A percentile compares a stretch with the other conserved stretches of the same genome.
Conservation (phyloP, 2,797 vertebrate species). For the Netta rufina region DNA sequence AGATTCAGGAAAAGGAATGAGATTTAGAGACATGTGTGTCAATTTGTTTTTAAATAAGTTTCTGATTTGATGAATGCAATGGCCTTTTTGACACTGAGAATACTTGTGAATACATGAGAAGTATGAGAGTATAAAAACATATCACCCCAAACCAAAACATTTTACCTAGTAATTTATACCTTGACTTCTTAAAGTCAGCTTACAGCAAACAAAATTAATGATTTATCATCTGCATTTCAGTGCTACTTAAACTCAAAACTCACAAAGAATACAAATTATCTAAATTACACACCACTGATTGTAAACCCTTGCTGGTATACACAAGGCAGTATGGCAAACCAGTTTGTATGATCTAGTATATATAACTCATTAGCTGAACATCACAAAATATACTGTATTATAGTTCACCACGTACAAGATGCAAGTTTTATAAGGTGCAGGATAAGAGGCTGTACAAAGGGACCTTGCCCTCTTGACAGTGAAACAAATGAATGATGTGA, state of each 20-base stretch:
- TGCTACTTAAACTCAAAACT: background rate
- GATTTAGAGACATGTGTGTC: background rate
- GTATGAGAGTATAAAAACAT: background rate
- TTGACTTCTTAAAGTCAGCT: background rate
- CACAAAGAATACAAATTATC: background rate
- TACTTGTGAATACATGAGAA: background rate
- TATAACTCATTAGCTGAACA: background rate
- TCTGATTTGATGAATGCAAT: slow-evolving; percentile 14
- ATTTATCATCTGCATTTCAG: background rate
- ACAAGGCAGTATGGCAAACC: background rate
- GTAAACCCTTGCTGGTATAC: background rate
- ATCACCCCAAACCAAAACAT: background rate
- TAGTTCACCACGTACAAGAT: background rate
- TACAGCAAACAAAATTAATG: slow-evolving; percentile 19
- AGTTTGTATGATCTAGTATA: background rate
- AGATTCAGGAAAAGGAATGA: background rate
- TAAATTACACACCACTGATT: background rate
- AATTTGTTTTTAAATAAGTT: background rate
- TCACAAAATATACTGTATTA: background rate
- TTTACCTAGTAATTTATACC: background rate
- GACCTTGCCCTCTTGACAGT: background rate
- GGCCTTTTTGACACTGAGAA: slow-evolving; percentile 5
- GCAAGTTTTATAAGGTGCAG: background rate
- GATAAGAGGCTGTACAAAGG: background rate
- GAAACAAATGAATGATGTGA: background rate